Evolutionary conservation across 2,888 invertebrate species (phyloP).

Genomic region (Drosophila cognata): DNA sequence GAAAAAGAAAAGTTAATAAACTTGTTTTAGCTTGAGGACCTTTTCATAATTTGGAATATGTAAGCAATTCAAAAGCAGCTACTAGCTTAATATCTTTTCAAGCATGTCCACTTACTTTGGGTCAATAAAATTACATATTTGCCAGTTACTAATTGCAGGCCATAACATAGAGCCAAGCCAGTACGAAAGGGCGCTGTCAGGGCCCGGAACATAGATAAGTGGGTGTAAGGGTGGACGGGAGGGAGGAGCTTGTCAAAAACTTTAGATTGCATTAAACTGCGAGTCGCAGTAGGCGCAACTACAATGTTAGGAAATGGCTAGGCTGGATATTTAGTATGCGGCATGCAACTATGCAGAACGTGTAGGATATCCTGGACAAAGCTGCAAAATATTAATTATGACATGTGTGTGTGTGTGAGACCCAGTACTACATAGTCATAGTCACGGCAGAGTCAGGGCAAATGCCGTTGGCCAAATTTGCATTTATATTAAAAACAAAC

Average conservation of each 20-base stretch:
- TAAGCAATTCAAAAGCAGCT: conserved; percentile 39
- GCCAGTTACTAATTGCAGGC: conserved; percentile 73
- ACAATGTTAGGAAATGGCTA: conserved; percentile 9
- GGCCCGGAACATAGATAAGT: conserved; percentile 34
- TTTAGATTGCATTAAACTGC: conserved; percentile 70
- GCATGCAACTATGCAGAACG: conserved; percentile 59
- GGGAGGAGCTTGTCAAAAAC: conserved; percentile 59
- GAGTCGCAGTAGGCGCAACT: conserved; percentile 51
- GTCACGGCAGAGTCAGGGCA: conserved; percentile 24
- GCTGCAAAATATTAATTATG: conserved; percentile 78
- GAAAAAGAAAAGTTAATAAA: not conserved
- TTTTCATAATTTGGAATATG: conserved; percentile 23
- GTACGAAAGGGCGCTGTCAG: conserved; percentile 29
- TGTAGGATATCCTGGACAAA: conserved; percentile 64
- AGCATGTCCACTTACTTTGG: conserved; percentile 47
- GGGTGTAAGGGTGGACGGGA: not conserved
- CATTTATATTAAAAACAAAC: conserved; percentile 82
- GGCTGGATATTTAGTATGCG: conserved; percentile 67
- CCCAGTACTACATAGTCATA: conserved; percentile 17
- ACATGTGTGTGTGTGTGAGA: conserved; percentile 46
- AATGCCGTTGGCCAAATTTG: conserved; percentile 75
- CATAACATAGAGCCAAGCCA: conserved; percentile 64
- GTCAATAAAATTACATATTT: conserved; percentile 70
- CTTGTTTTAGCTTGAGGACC: not conserved
- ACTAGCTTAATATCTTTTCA: conserved; percentile 37